Conservation (phyloP, 1,140 invertebrate genomes). For the Bacillus rossius region DNA sequence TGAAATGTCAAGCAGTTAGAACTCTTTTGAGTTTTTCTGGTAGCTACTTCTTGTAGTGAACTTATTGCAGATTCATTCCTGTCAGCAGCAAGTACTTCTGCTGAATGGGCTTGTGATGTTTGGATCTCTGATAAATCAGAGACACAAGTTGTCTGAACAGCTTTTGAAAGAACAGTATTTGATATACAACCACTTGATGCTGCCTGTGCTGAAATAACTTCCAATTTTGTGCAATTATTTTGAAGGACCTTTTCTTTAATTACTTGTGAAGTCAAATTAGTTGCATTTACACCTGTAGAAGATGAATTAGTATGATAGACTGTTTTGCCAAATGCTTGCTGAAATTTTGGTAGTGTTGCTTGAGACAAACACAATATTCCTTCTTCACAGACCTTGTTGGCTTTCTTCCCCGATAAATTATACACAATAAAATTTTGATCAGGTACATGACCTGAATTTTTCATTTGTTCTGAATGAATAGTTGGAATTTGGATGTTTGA, state of each 20-base stretch:
- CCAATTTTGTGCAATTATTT: background rate
- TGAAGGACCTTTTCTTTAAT: background rate
- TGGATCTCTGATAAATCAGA: conserved; percentile 24
- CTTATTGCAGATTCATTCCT: too few relatives aligned
- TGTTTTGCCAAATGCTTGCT: conserved; percentile 69
- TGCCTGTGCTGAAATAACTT: conserved; percentile 32
- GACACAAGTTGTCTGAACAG: conserved; percentile 40
- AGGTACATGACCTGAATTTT: background rate
- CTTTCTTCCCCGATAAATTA: conserved; percentile 29
- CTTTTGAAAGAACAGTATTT: conserved; percentile 32
- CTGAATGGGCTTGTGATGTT: conserved; percentile 4
- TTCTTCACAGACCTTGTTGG: conserved; percentile 38
- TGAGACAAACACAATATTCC: conserved; percentile 11
- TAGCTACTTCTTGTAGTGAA: background rate
- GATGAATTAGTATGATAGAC: conserved; percentile 35
- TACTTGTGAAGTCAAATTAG: conserved; percentile 27
- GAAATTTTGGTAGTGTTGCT: conserved; percentile 61
- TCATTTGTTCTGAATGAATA: conserved; percentile 5
- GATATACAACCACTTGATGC: background rate
- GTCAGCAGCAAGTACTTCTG: background rate
- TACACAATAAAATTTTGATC: background rate
- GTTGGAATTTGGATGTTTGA: conserved; percentile 33
- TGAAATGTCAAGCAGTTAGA: background rate
- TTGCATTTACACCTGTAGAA: conserved; percentile 28
- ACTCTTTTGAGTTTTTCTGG: background rate